phyloP scores from a whole-genome alignment of 1,140 invertebrate genomes.

The Drosophila teissieri region DNA sequence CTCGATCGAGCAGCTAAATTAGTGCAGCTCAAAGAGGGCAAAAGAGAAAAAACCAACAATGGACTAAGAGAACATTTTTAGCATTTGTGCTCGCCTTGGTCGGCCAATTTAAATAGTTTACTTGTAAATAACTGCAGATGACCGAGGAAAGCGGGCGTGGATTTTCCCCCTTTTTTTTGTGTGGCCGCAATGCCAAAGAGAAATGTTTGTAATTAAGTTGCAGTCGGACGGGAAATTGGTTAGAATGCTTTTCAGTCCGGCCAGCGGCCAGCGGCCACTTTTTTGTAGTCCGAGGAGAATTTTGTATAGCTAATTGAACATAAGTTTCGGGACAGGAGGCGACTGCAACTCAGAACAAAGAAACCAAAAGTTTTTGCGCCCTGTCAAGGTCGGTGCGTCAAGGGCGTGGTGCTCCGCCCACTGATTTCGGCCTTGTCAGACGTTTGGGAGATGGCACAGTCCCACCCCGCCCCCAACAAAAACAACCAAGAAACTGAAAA shows the following conservation, averaged over 20 bases:
- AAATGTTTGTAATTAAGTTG: constrained; percentile 78
- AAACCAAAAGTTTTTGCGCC: constrained; percentile 30
- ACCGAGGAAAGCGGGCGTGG: constrained; percentile 21
- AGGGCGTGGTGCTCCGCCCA: constrained; percentile 11
- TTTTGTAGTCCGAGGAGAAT: constrained; percentile 63
- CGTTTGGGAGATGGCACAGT: constrained; percentile 33
- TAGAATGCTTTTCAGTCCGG: constrained; percentile 42
- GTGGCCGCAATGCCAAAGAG: constrained; percentile 34
- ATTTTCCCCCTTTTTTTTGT: constrained; percentile 33
- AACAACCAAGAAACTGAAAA: not conserved
- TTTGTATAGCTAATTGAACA: constrained; percentile 69
- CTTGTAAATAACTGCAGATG: constrained; percentile 66
- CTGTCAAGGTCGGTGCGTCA: constrained; percentile 39
- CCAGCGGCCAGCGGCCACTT: constrained; percentile 41
- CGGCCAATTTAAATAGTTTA: constrained; percentile 55
- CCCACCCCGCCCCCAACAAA: not conserved
- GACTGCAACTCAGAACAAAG: constrained; percentile 17
- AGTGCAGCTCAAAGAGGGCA: constrained; percentile 32
- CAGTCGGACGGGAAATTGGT: constrained; percentile 38
- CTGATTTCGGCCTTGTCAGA: constrained; percentile 36
- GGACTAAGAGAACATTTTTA: constrained; percentile 54
- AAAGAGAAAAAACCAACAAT: constrained; percentile 8
- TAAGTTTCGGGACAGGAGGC: constrained; percentile 21
- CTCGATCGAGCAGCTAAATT: constrained; percentile 57
- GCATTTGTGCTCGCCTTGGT: constrained; percentile 46